Base-by-base conservation (phyloP, 2,113 vertebrate species). In the Lucifuga dentata region DNA sequence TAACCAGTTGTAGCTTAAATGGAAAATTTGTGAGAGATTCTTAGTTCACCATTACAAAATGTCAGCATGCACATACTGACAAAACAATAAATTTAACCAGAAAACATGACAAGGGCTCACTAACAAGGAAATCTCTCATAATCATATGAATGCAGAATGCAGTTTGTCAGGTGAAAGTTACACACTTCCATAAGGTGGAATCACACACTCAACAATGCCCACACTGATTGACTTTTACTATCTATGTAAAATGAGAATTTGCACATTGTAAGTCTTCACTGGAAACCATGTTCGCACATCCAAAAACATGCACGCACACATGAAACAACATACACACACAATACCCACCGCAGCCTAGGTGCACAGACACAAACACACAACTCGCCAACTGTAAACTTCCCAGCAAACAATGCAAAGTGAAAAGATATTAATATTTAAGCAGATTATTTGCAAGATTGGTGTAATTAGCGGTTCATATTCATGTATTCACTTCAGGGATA, bases 381-480 rank as follows among this genome's bases (percentile, higher is more conserved):
- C 78, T 80, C 78, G 20, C 66, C 80, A 81, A 88, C 85, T 80
- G 79, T 85, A 87, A 87, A 78, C 76, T 86, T 80, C 63, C 36
- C 77, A 85, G 86, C 84, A 73, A 91, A 91, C 86, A 89, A 90
- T 88, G 81, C 81, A 90, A 90, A 87, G 80, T 86, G 78, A 88
- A 90, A 85, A 83, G 63, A 83, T 88, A 94, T 92, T 91, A 91
- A 92, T 90, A 91, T 92, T 92, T 91, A 89, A 90, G 88, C 75
- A 90, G 86, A 91, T 92, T 71, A 87, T 94, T 93, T 93, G 87
- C 88, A 89, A 92, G 86, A 92, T 90, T 90, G 87, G 83, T 85
- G 88, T 92, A 92, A 93, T 93, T 92, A 92, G 81, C 57, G 51
- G 49, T 80, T 91, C 90, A 91, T 91, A 92, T 90, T 91, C 90